These are phyloP conservation scores for Acanthosepion pharaonis DNA, from an alignment of 2,888 invertebrate genomes.

Conservation along the genomic window DNA sequence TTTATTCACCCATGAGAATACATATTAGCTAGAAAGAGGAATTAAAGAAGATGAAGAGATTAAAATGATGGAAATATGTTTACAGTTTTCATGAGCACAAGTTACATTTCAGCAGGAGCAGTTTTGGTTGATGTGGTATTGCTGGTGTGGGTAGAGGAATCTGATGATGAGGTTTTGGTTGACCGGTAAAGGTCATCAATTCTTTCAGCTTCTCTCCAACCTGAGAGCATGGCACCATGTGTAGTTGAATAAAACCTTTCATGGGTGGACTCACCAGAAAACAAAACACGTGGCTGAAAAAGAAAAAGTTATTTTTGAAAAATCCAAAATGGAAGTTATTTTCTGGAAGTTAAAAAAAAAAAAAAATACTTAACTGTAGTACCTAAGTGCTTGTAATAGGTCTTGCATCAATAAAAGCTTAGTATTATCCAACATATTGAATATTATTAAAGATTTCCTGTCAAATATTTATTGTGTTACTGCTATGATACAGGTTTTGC, in stretches of 20 bases:
- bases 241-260: conserved; percentile 95
- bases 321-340: background rate
- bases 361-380: background rate
- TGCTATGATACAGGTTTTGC: too few species aligned
- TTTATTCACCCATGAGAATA: background rate
- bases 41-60: background rate
- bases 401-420: too few species aligned
- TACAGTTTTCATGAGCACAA: background rate
- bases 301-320: background rate
- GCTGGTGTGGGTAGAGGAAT: background rate
- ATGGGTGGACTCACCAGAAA: conserved; percentile 97
- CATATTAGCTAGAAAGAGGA: background rate
- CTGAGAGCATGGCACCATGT: conserved; percentile 93
- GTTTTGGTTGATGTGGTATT: conserved; percentile 13
- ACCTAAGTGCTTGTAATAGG: background rate
- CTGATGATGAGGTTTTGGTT: background rate
- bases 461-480: too few species aligned
- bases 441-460: too few species aligned
- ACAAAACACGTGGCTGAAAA: conserved; percentile 84
- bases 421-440: too few species aligned
- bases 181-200: conserved; percentile 61
- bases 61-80: conserved; percentile 1
- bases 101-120: background rate
- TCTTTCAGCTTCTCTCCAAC: conserved; percentile 75
- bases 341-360: background rate